Evolutionary conservation across 1,140 invertebrate species (phyloP).

Genomic region (Gonioctena quinquepunctata): DNA sequence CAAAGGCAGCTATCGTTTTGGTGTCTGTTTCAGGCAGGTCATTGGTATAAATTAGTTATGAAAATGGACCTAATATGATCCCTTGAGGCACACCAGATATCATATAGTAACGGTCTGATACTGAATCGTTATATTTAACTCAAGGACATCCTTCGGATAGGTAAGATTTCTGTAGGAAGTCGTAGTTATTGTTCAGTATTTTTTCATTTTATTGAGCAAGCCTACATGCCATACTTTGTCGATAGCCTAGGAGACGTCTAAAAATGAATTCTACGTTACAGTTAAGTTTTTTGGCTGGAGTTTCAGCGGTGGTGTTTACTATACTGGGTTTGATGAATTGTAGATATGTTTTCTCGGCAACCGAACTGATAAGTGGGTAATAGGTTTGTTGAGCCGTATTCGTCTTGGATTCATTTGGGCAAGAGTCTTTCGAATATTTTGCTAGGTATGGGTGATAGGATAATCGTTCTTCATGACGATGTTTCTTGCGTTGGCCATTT

Average conservation of each 20-base stretch:
- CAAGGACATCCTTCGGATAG: slow-evolving; percentile 15
- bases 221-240: slow-evolving; percentile 50
- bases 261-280: slow-evolving; percentile 43
- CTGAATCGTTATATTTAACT: slow-evolving; percentile 11
- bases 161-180: slow-evolving; percentile 23
- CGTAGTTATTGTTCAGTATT: slow-evolving; percentile 21
- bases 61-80: slow-evolving; percentile 39
- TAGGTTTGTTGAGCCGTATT: slow-evolving; percentile 5
- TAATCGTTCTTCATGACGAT: not conserved
- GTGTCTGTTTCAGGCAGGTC: slow-evolving; percentile 37
- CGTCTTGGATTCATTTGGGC: not conserved
- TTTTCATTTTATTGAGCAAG: slow-evolving; percentile 31
- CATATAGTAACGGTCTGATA: not conserved
- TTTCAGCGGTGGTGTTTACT: slow-evolving; percentile 24
- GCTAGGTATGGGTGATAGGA: no score
- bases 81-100: slow-evolving; percentile 47
- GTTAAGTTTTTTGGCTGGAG: slow-evolving; percentile 39
- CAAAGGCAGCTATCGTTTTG: slow-evolving; percentile 31
- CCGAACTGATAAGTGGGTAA: slow-evolving; percentile 45
- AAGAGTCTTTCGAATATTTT: no score
- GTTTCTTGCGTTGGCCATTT: not conserved
- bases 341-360: slow-evolving; percentile 43
- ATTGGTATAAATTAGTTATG: slow-evolving; percentile 40
- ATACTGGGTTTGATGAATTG: slow-evolving; percentile 43
- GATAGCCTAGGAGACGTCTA: slow-evolving; percentile 51